Conservation (phyloP, 2,888 invertebrate species). For the Volucella bombylans region DNA sequence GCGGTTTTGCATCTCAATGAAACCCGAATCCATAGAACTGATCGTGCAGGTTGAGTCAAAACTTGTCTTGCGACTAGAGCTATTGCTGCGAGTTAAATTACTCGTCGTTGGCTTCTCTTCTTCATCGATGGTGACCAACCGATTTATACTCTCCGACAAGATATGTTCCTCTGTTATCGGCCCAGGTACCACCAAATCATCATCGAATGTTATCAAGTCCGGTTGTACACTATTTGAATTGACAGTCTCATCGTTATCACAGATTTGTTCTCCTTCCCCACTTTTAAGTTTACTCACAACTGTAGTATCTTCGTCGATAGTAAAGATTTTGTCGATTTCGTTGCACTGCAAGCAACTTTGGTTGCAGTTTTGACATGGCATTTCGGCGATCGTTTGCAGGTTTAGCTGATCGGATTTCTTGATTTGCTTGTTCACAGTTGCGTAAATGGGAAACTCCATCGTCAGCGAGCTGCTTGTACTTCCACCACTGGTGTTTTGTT, state of each 20-base stretch:
- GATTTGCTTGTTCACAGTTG: conserved; percentile 63
- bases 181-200: conserved; percentile 69
- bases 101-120: conserved; percentile 76
- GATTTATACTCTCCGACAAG: conserved; percentile 62
- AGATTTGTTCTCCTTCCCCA: conserved; percentile 73
- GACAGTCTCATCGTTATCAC: conserved; percentile 76
- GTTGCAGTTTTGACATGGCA: conserved; percentile 64
- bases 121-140: conserved; percentile 65
- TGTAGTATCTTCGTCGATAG: conserved; percentile 48
- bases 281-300: conserved; percentile 62
- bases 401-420: conserved; percentile 34
- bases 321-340: conserved; percentile 64
- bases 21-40: conserved; percentile 83
- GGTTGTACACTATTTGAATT: conserved; percentile 75
- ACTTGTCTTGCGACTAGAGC: conserved; percentile 82
- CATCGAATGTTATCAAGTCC: conserved; percentile 81
- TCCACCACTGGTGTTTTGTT: conserved; percentile 42
- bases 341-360: conserved; percentile 27
- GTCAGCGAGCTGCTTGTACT: conserved; percentile 55
- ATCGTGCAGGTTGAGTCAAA: conserved; percentile 82
- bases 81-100: conserved; percentile 78
- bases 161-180: conserved; percentile 48
- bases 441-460: conserved; percentile 63
- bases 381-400: conserved; percentile 54
- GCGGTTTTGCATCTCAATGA: conserved; percentile 82